phyloP scores from a whole-genome alignment of 2,888 invertebrate genomes.

The Chaetoderma sp. region DNA sequence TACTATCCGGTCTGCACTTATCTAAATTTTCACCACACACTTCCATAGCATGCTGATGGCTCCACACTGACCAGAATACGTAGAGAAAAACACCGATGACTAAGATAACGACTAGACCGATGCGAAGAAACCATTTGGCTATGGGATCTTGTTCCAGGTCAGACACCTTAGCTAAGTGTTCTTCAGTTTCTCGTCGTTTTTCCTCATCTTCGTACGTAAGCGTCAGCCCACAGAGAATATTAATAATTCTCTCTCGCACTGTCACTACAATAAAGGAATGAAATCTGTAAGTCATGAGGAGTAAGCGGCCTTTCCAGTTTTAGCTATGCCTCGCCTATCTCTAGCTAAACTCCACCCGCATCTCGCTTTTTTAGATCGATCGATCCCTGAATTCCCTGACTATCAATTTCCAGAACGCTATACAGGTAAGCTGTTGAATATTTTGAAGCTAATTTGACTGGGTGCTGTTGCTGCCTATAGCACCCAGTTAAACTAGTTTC shows the following conservation, averaged over 20 bases:
- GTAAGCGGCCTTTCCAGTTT: too few relatives aligned
- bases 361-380: too few relatives aligned
- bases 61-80: neutral
- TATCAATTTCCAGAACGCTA: too few relatives aligned
- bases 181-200: neutral
- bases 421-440: too few relatives aligned
- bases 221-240: neutral
- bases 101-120: neutral
- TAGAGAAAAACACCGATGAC: neutral
- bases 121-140: neutral
- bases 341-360: too few relatives aligned
- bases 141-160: neutral
- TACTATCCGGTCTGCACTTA: too few relatives aligned
- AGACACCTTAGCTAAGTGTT: neutral
- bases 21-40: neutral
- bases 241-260: neutral
- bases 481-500: too few relatives aligned
- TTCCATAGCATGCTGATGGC: neutral
- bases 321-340: too few relatives aligned
- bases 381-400: too few relatives aligned
- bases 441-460: too few relatives aligned
- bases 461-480: too few relatives aligned
- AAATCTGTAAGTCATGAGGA: neutral
- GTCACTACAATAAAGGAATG: neutral
- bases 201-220: neutral